Conservation (phyloP, 2,113 vertebrate genomes). For the Eulemur macaco region DNA sequence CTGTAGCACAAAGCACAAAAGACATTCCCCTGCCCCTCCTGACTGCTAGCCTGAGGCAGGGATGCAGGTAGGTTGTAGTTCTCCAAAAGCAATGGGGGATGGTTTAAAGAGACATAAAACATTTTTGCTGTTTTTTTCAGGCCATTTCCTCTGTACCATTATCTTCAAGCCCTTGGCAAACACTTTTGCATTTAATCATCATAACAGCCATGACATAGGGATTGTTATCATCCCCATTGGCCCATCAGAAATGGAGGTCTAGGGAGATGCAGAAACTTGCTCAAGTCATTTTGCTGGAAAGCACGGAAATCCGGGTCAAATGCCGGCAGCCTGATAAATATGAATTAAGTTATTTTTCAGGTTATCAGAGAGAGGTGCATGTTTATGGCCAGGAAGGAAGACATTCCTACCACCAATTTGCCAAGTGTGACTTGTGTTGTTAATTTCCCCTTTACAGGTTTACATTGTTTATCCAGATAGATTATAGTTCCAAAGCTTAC, state of each 20-base stretch:
- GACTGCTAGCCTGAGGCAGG: too few species aligned
- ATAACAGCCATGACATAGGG: not conserved
- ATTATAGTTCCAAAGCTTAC: not conserved
- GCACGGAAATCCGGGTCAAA: not conserved
- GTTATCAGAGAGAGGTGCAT: not conserved
- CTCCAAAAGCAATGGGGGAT: too few species aligned
- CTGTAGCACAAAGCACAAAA: too few species aligned
- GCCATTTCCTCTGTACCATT: too few species aligned
- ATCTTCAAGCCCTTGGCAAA: not conserved
- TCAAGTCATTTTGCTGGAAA: not conserved
- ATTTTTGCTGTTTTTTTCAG: too few species aligned
- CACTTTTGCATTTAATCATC: not conserved
- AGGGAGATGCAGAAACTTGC: not conserved
- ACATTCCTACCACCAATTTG: not conserved
- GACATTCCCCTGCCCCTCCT: too few species aligned
- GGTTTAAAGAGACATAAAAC: too few species aligned
- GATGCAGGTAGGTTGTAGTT: too few species aligned
- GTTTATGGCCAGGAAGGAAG: not conserved
- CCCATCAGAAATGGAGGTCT: not conserved
- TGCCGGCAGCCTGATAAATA: not conserved
- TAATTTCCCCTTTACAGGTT: not conserved
- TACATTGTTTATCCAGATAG: not conserved
- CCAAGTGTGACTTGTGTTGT: not conserved
- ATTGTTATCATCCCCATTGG: not conserved
- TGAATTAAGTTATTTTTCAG: not conserved